These are phyloP conservation scores for Bryconaethiops microstoma DNA, from an alignment of 2,797 vertebrate species.

Conservation along the genomic window DNA sequence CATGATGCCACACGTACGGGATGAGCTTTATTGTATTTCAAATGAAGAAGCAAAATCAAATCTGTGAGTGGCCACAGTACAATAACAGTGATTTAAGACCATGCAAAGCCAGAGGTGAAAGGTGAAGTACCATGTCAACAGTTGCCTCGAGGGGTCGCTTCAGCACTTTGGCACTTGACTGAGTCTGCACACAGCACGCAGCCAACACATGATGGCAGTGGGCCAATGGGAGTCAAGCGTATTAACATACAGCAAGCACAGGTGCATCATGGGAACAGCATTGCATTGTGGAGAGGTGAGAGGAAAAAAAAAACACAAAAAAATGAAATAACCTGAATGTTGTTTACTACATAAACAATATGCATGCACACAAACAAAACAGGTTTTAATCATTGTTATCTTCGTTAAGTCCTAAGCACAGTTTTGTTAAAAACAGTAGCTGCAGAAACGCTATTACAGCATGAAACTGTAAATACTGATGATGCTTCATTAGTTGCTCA, in stretches of 20 bases:
- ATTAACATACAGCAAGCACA: conserved; percentile 99
- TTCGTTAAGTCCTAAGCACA: conserved; percentile 33
- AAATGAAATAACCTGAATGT: conserved; percentile 96
- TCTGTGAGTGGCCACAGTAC: conserved; percentile 93
- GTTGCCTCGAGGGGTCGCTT: conserved; percentile 99
- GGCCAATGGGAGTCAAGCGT: conserved; percentile 99
- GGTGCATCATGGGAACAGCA: conserved; percentile 99
- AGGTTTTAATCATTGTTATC: conserved; percentile 47
- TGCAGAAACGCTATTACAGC: conserved; percentile 38
- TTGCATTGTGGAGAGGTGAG: conserved; percentile 99
- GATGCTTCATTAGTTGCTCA: conserved; percentile 45
- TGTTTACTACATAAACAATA: conserved; percentile 99
- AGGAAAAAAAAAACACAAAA: conserved; percentile 91
- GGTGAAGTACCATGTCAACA: conserved; percentile 97
- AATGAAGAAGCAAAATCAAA: conserved; percentile 82
- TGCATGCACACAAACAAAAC: conserved; percentile 98
- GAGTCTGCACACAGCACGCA: conserved; percentile 99
- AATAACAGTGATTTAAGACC: conserved; percentile 90
- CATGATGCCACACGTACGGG: conserved; percentile 60
- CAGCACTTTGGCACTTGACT: conserved; percentile 99
- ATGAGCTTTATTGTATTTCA: conserved; percentile 72
- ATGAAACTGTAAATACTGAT: conserved; percentile 31
- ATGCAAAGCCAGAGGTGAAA: conserved; percentile 99
- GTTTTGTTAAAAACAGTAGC: conserved; percentile 44
- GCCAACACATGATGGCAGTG: conserved; percentile 99